Conservation (phyloP, 2,797 vertebrate species). For the Girardinus metallicus region DNA sequence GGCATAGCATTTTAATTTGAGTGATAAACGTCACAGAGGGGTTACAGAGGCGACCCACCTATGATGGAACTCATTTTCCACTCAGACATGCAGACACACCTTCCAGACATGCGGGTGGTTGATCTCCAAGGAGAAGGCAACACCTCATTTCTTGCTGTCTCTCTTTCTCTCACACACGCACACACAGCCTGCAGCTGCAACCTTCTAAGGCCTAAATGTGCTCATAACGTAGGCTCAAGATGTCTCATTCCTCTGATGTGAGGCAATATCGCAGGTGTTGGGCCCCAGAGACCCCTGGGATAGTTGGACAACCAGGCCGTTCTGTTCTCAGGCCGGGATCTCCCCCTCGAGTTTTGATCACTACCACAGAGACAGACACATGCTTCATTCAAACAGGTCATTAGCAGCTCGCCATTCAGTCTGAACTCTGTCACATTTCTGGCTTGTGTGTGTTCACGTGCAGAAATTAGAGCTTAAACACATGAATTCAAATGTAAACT, state of each 20-base stretch:
- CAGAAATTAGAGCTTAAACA: slow-evolving; percentile 66
- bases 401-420: slow-evolving; percentile 33
- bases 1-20: slow-evolving; percentile 32
- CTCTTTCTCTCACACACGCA: slow-evolving; percentile 30
- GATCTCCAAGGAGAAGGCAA: slow-evolving; percentile 64
- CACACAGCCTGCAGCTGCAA: slow-evolving; percentile 73
- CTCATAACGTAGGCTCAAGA: slow-evolving; percentile 53
- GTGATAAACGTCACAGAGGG: slow-evolving; percentile 51
- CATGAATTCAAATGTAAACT: slow-evolving; percentile 63
- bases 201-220: slow-evolving; percentile 67
- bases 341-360: slow-evolving; percentile 32
- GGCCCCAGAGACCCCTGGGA: slow-evolving; percentile 70
- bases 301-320: slow-evolving; percentile 50
- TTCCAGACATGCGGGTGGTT: slow-evolving; percentile 48
- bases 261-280: slow-evolving; percentile 81
- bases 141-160: slow-evolving; percentile 54
- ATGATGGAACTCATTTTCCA: slow-evolving; percentile 28
- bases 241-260: slow-evolving; percentile 75
- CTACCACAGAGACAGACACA: slow-evolving; percentile 31
- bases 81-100: slow-evolving; percentile 36
- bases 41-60: slow-evolving; percentile 31
- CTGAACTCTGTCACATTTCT: slow-evolving; percentile 52
- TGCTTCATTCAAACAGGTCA: slow-evolving; percentile 19
- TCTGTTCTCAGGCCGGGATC: slow-evolving; percentile 66
- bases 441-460: slow-evolving; percentile 45